Conservation (phyloP, 2,888 invertebrate genomes). For the Catonia carolina region DNA sequence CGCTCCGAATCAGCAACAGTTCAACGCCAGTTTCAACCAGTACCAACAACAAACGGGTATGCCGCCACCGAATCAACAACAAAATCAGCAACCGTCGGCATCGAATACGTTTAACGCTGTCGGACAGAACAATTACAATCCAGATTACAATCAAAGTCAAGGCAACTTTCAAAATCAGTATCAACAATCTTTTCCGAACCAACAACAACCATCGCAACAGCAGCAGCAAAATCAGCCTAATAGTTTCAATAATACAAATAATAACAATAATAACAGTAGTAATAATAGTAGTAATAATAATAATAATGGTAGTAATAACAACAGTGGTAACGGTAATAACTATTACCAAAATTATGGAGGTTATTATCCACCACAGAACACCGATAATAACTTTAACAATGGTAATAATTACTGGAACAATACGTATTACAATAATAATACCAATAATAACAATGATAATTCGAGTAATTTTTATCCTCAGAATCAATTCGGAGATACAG, state of each 20-base stretch:
- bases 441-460: constrained; percentile 6
- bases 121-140: too few relatives aligned
- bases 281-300: too few relatives aligned
- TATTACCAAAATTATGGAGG: constrained; percentile 1
- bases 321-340: not conserved
- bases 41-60: not conserved
- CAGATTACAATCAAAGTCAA: constrained; percentile 1
- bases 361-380: constrained; percentile 16
- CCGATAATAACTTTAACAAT: constrained; percentile 13
- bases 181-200: not conserved
- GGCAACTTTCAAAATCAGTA: not conserved
- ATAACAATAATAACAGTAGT: too few relatives aligned
- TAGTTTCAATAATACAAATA: not conserved
- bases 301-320: too few relatives aligned
- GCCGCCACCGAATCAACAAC: not conserved
- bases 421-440: constrained; percentile 19
- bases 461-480: not conserved
- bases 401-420: constrained; percentile 22
- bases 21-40: not conserved
- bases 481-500: not conserved
- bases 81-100: not conserved
- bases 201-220: not conserved
- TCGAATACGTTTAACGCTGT: too few relatives aligned
- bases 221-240: not conserved
- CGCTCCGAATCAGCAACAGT: constrained; percentile 4